Evolutionary conservation across 2,888 invertebrate genomes (phyloP).

Genomic region (Helobdella robusta): DNA sequence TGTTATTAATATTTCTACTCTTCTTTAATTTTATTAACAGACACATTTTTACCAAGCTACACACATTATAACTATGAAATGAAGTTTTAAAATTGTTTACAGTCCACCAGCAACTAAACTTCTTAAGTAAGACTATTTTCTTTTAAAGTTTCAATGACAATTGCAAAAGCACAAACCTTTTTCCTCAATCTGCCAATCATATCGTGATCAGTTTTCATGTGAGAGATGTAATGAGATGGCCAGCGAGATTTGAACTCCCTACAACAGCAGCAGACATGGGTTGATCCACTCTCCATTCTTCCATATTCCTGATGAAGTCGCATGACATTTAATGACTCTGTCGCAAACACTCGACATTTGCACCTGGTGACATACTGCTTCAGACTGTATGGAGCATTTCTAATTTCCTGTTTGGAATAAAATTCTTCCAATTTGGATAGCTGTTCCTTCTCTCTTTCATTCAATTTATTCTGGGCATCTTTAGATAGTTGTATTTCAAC

Average conservation of each 20-base stretch:
- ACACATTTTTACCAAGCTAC: no score
- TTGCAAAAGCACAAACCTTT: constrained; percentile 10
- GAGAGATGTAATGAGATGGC: constrained; percentile 27
- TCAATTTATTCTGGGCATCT: constrained; percentile 52
- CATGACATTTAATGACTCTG: constrained; percentile 31
- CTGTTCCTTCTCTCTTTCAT: constrained; percentile 53
- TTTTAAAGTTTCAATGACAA: no score
- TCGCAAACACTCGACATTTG: constrained; percentile 26
- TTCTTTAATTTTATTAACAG: no score
- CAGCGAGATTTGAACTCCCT: constrained; percentile 25
- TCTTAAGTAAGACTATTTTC: no score
- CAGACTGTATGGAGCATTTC: constrained; percentile 27
- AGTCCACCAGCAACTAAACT: no score
- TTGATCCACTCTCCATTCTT: constrained; percentile 23
- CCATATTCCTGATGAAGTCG: constrained; percentile 32
- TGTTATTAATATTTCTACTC: no score
- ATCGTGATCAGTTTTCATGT: constrained; percentile 24
- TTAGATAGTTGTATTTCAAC: constrained; percentile 74
- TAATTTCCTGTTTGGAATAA: constrained; percentile 24
- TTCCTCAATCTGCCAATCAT: constrained; percentile 19
- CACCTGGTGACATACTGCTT: constrained; percentile 22
- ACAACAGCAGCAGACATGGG: constrained; percentile 28
- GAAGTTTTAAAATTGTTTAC: no score
- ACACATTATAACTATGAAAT: no score
- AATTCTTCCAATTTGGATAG: constrained; percentile 60